phyloP scores from a whole-genome alignment of 92 coral and sea anemone species.

The Zoanthus gigantus region DNA sequence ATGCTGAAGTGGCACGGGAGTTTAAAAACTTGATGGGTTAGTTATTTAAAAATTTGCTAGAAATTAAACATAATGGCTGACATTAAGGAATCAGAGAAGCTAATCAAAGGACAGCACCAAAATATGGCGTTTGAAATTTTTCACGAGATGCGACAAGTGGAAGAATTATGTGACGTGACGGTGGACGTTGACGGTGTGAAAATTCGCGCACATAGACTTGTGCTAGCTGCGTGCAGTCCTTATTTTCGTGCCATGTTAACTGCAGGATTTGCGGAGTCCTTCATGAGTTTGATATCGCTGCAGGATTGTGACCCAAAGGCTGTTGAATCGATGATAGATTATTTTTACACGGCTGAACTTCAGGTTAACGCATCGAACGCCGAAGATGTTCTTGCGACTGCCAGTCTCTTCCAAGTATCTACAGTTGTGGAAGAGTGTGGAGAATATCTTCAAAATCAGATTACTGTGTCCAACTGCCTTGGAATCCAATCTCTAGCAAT shows the following conservation, averaged over 20 bases:
- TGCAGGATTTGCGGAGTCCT: constrained; percentile 81
- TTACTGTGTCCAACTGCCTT: constrained; percentile 78
- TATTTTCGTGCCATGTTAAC: constrained; percentile 95
- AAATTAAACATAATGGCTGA: not conserved
- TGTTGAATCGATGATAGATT: constrained; percentile 78
- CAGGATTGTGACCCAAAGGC: constrained; percentile 85
- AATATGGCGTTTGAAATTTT: constrained; percentile 71
- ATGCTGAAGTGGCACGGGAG: not conserved
- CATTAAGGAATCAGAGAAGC: constrained; percentile 31
- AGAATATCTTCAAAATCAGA: constrained; percentile 70
- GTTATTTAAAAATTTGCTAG: too few relatives aligned
- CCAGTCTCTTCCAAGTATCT: constrained; percentile 75
- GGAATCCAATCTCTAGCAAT: constrained; percentile 86
- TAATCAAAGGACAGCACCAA: constrained; percentile 69
- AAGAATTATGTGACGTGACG: constrained; percentile 85
- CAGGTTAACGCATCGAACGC: constrained; percentile 70
- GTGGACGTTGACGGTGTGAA: constrained; percentile 77
- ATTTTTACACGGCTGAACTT: constrained; percentile 80
- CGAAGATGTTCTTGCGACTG: constrained; percentile 76
- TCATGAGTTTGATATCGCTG: constrained; percentile 70
- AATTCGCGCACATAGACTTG: constrained; percentile 84
- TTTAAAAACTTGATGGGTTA: not conserved
- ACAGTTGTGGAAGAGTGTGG: constrained; percentile 83
- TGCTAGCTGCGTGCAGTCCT: constrained; percentile 91
- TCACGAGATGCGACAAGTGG: constrained; percentile 80